Conservation (phyloP, 2,113 vertebrate genomes). For the Calidris pygmaea region DNA sequence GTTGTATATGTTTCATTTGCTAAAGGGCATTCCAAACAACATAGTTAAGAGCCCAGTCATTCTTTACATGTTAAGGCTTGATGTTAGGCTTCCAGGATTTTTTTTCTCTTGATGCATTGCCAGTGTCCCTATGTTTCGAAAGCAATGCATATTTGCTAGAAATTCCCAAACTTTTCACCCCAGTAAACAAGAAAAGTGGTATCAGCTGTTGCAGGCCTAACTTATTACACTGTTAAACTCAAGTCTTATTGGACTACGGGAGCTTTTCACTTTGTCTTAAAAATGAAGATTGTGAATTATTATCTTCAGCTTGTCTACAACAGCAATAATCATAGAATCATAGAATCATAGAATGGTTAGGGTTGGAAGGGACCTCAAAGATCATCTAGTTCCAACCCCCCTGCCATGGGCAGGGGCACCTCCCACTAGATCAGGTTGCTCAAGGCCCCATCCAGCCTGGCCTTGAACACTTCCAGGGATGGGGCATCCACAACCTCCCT, state of each 20-base stretch:
- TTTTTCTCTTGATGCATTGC: background rate
- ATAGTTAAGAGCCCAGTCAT: background rate
- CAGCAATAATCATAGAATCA: background rate
- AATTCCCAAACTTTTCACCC: background rate
- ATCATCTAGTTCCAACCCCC: no score
- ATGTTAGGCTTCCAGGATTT: background rate
- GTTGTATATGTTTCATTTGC: background rate
- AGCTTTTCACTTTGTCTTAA: background rate
- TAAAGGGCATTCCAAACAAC: background rate
- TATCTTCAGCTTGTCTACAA: background rate
- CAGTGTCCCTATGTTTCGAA: background rate
- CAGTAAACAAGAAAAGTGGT: background rate
- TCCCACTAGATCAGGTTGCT: no score
- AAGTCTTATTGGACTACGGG: background rate
- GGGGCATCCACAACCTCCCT: no score
- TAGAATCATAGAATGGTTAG: no score
- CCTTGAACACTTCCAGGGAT: no score
- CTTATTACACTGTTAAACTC: background rate
- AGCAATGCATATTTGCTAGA: background rate
- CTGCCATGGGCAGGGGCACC: no score
- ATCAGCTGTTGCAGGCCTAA: background rate
- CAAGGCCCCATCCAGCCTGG: no score
- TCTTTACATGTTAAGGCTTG: background rate
- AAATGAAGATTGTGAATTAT: background rate
- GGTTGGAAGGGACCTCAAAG: no score